Evolutionary conservation across 2,113 vertebrate species (phyloP).

Genomic region (Vanacampus margaritifer): DNA sequence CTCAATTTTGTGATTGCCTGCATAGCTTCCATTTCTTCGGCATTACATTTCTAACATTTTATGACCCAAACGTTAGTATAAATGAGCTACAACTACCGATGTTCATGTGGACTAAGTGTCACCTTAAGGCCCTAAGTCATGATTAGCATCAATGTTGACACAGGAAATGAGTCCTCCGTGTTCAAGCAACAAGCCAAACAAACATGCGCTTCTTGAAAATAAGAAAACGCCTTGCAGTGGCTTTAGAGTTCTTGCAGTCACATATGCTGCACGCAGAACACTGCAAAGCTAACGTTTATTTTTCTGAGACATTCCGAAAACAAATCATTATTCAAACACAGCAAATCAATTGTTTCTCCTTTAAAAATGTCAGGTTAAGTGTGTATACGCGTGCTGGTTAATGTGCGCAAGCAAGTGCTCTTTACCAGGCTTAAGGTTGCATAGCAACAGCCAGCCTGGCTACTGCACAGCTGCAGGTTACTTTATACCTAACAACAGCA

Average conservation of each 20-base stretch:
- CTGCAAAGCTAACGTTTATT: not conserved
- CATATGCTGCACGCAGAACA: not conserved
- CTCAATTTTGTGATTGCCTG: not conserved
- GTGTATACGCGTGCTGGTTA: not conserved
- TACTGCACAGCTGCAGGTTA: constrained; percentile 44
- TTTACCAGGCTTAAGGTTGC: constrained; percentile 34
- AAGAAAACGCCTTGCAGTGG: not conserved
- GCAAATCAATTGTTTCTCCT: constrained; percentile 16
- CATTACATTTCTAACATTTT: not conserved
- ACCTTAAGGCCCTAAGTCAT: not conserved
- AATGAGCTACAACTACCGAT: not conserved
- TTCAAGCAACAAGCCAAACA: not conserved
- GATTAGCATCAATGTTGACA: constrained; percentile 14
- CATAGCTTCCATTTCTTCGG: not conserved
- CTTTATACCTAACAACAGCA: constrained; percentile 24
- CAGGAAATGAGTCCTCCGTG: not conserved
- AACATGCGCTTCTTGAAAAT: not conserved
- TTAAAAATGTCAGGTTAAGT: constrained; percentile 36
- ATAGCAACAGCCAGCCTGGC: constrained; percentile 48
- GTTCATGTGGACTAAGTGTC: not conserved
- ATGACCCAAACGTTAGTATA: not conserved
- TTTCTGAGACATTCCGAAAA: not conserved
- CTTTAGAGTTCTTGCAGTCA: not conserved
- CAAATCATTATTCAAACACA: too few species aligned
- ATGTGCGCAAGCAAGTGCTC: not conserved